Base-by-base conservation (phyloP, 53 echinoderm and acorn worm genomes). In the Paelopatides confundens region DNA sequence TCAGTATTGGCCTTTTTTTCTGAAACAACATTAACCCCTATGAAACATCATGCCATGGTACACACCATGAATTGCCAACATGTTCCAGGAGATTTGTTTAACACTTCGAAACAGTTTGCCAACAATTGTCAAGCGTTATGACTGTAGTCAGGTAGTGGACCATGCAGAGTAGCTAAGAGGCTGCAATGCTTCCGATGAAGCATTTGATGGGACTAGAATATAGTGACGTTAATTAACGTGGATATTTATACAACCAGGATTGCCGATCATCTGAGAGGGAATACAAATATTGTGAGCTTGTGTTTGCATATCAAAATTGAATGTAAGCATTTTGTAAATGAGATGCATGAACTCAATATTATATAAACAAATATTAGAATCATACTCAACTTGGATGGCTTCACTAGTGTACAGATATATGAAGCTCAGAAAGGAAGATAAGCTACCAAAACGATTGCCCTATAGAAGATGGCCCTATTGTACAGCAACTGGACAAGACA, bases 101-200 rank as follows among this genome's bases (percentile, higher is more conserved):
- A 48, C 9, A 14, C 10, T 48, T 0, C 14, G 14, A 9, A 48
- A 14, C 9, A 1, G 48, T 48, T 9, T 48, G n/a, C n/a, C n/a
- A n/a, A n/a, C n/a, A n/a, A n/a, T n/a, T n/a, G n/a, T 12, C 40
- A 28, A 26, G 38, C 0, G 40, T 46, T 29, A 43, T 18, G 46
- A 26, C 6, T 26, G n/a, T n/a, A n/a, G n/a, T n/a, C n/a, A n/a
- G n/a, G 43, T 54, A 14, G 12, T 54, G 23, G 62, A 82, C 8
- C 82, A 82, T 33, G 17, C 82, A 58, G 63, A 34, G 5, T 30
- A 82, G 31, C 63, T 82, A 62, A 1, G 82, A 82, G 54, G 63
- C 58, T 31, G 82, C 33, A 10, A 28, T 31, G 26, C 58, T 81
- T 31, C 81, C 28, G 29, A 10, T 26, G 6, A 39, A 81, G 27